Conservation (phyloP, 2,888 invertebrate genomes). For the Papilio demoleus region DNA sequence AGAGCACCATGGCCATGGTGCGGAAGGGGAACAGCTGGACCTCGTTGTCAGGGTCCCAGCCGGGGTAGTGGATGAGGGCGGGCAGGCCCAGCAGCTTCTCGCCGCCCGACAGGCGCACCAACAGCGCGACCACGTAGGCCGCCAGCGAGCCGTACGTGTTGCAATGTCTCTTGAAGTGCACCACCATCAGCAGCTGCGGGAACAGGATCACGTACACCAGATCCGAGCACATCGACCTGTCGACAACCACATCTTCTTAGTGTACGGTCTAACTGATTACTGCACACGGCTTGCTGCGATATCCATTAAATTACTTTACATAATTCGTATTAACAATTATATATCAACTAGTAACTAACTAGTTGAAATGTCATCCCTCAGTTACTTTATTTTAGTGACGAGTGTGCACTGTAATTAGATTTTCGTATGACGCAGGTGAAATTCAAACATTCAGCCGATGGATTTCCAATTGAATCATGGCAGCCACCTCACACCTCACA, state of each 20-base stretch:
- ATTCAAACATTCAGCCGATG: not conserved
- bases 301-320: too few relatives aligned
- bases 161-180: conserved; percentile 96
- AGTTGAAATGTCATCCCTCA: not conserved
- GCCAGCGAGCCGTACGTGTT: conserved; percentile 98
- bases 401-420: not conserved
- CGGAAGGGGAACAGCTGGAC: conserved; percentile 98
- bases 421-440: not conserved
- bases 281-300: not conserved
- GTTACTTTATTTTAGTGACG: not conserved
- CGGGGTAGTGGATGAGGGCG: conserved; percentile 94
- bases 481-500: not conserved
- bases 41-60: conserved; percentile 89
- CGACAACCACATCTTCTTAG: conserved; percentile 36
- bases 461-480: conserved; percentile 18
- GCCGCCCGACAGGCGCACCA: conserved; percentile 92
- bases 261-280: not conserved
- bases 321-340: too few relatives aligned
- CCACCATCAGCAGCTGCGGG: conserved; percentile 98
- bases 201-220: conserved; percentile 99
- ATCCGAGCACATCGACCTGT: conserved; percentile 98
- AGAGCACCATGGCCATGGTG: conserved; percentile 96
- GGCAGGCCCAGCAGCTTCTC: conserved; percentile 93
- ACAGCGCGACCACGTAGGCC: conserved; percentile 92
- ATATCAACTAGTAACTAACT: too few relatives aligned